A percentile compares a stretch with the other conserved stretches of the same genome.
Conservation (phyloP, 2,797 vertebrate species). For the Perodicticus potto region DNA sequence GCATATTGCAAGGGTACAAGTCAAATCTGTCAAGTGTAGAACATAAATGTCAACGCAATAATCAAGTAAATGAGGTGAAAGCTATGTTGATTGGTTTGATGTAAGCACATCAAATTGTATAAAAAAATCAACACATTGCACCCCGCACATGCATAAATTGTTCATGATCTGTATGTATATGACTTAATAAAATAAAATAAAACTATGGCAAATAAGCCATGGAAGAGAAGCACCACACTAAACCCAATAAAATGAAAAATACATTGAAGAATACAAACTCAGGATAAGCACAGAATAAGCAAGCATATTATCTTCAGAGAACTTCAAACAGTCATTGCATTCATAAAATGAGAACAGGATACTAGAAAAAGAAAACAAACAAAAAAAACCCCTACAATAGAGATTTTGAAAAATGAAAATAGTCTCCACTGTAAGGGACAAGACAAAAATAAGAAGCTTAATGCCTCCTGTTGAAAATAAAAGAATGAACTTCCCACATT, state of each 20-base stretch:
- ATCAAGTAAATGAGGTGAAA: no score
- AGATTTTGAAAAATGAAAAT: constrained; percentile 38
- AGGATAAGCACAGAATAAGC: not conserved
- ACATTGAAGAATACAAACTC: not conserved
- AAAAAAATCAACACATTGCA: no score
- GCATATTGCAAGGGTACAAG: no score
- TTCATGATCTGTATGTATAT: no score
- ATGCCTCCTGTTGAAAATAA: constrained; percentile 29
- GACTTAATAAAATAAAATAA: not conserved
- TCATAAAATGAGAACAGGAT: not conserved
- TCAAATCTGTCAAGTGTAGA: no score
- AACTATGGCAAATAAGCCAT: not conserved
- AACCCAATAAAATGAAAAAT: not conserved
- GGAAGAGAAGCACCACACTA: not conserved
- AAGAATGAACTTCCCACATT: not conserved
- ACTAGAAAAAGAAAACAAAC: not conserved
- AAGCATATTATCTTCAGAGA: not conserved
- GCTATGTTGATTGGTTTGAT: no score
- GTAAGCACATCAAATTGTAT: no score
- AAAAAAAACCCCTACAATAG: not conserved
- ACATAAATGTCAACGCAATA: no score
- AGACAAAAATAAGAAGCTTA: constrained; percentile 34
- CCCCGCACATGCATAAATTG: no score
- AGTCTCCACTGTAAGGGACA: not conserved
- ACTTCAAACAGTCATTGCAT: not conserved